phyloP scores from a whole-genome alignment of 1,140 invertebrate species.

The Oedothorax gibbosus region DNA sequence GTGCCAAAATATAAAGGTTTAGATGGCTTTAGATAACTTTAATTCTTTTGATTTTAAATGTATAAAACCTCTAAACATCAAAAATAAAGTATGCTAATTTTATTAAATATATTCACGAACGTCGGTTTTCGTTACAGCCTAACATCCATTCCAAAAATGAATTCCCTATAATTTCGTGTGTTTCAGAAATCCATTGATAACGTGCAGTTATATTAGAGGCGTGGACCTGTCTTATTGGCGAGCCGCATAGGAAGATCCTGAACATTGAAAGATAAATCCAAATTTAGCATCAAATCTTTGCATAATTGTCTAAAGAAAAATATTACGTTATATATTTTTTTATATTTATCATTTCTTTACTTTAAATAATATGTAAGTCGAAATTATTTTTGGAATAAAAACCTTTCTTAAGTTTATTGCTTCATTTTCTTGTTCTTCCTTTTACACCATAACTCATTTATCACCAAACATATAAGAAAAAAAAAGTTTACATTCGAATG shows the following conservation, averaged over 20 bases:
- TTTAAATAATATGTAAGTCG: too few species aligned
- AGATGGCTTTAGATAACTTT: background rate
- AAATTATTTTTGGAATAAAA: too few species aligned
- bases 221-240: constrained; percentile 23
- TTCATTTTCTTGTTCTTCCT: too few species aligned
- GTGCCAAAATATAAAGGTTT: background rate
- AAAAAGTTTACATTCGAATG: too few species aligned
- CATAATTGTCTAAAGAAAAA: too few species aligned
- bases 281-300: too few species aligned
- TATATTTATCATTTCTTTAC: too few species aligned
- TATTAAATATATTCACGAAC: background rate
- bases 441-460: too few species aligned
- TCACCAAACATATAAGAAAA: too few species aligned
- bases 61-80: background rate
- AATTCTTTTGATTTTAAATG: background rate
- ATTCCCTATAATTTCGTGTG: background rate
- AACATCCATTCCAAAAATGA: background rate
- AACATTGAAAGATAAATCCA: too few species aligned
- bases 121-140: background rate
- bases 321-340: too few species aligned
- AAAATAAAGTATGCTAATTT: background rate
- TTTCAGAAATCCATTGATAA: constrained; percentile 24
- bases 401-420: too few species aligned
- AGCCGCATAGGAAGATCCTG: background rate
- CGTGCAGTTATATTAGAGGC: background rate